Evolutionary conservation across 2,113 vertebrate genomes (phyloP).

Genomic region (Alexandromys fortis): DNA sequence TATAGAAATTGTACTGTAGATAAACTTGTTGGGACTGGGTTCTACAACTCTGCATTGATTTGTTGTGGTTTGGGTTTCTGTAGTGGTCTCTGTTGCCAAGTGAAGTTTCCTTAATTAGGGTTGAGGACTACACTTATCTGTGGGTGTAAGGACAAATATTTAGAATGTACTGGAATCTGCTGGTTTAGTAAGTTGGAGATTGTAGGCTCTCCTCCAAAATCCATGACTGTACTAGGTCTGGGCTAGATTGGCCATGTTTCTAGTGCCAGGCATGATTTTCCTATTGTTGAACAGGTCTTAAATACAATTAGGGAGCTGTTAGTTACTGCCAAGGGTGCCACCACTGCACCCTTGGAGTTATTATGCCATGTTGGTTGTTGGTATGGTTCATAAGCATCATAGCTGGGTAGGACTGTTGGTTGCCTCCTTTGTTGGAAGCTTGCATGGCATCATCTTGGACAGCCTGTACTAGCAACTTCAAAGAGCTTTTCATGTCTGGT

Average conservation of each 20-base stretch:
- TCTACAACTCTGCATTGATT: background rate
- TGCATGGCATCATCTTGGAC: background rate
- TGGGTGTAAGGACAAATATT: background rate
- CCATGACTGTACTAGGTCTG: background rate
- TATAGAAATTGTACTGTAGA: background rate
- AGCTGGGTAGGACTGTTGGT: background rate
- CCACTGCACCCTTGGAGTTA: background rate
- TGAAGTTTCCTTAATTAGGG: background rate
- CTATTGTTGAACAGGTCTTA: background rate
- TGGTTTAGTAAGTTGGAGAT: background rate
- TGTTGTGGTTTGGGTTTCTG: background rate
- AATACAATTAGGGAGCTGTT: background rate
- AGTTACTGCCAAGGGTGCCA: background rate
- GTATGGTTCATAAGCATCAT: background rate
- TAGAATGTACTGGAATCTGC: background rate
- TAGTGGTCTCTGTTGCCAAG: background rate
- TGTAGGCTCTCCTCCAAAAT: background rate
- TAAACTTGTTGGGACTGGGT: background rate
- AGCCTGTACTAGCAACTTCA: background rate
- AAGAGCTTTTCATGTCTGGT: background rate
- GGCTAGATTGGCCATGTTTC: background rate
- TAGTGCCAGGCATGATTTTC: background rate
- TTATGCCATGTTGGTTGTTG: background rate
- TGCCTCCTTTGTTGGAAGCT: background rate
- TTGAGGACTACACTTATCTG: background rate